Conservation (phyloP, 2,888 invertebrate genomes). For the Bugulina stolonifera region DNA sequence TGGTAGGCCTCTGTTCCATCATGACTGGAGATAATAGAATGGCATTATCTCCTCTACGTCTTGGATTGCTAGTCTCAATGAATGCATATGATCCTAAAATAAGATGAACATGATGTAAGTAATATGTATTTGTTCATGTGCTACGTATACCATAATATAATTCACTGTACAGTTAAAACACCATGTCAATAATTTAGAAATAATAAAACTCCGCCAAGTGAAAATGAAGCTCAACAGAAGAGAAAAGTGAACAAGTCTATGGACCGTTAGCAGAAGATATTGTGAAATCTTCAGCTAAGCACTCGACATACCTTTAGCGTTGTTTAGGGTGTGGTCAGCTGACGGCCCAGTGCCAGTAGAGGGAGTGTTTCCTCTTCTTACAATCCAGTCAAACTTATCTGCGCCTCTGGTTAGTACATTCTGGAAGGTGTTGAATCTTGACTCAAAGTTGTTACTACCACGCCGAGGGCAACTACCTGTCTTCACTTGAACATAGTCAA, state of each 20-base stretch:
- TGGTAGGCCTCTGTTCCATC: constrained; percentile 27
- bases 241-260: no score
- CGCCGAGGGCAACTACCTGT: constrained; percentile 8
- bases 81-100: constrained; percentile 41
- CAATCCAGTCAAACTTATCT: constrained; percentile 45
- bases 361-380: constrained; percentile 38
- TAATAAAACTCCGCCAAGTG: no score
- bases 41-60: constrained; percentile 29
- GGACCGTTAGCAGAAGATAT: no score
- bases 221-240: no score
- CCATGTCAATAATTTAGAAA: no score
- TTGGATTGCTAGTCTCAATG: constrained; percentile 38
- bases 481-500: constrained; percentile 38
- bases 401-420: constrained; percentile 34
- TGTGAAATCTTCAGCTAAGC: no score
- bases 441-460: constrained; percentile 30
- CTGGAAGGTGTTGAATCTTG: constrained; percentile 40
- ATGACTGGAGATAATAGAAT: constrained; percentile 30
- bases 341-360: constrained; percentile 38
- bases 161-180: no score
- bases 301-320: constrained; percentile 19
- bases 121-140: no score
- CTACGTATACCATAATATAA: no score
- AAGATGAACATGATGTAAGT: no score
- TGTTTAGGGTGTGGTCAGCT: constrained; percentile 40